Conservation (phyloP, 1,140 invertebrate species). For the Temnothorax curvispinosus region DNA sequence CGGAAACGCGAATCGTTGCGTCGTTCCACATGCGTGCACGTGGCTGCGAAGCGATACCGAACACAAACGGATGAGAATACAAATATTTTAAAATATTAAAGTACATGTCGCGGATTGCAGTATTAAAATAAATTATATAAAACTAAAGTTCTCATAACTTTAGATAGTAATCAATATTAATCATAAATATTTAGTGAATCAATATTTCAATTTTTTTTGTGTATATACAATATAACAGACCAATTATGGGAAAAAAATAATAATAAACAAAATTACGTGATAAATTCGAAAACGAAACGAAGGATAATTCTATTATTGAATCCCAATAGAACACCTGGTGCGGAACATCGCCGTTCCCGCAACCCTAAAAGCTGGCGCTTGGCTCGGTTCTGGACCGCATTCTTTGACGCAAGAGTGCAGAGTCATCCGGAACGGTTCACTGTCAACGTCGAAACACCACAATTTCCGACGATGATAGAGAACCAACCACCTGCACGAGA, state of each 20-base stretch:
- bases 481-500: slow-evolving; percentile 13
- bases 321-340: slow-evolving; percentile 52
- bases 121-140: neutral
- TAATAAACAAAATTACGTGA: neutral
- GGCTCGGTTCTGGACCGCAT: slow-evolving; percentile 68
- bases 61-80: neutral
- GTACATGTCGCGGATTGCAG: neutral
- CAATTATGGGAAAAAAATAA: neutral
- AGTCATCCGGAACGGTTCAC: slow-evolving; percentile 69
- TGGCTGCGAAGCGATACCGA: neutral
- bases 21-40: slow-evolving; percentile 9
- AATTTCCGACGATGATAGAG: slow-evolving; percentile 64
- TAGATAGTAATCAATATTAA: neutral
- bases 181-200: neutral
- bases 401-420: slow-evolving; percentile 66
- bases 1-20: slow-evolving; percentile 45
- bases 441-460: slow-evolving; percentile 72
- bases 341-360: slow-evolving; percentile 2
- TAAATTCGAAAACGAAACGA: neutral
- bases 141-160: neutral
- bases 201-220: neutral
- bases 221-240: neutral
- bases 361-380: slow-evolving; percentile 56
- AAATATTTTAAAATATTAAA: neutral
- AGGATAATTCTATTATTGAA: slow-evolving; percentile 47